A percentile compares a stretch with the other conserved stretches of the same genome.
Conservation (phyloP, 2,113 vertebrate species). For the Spea multiplicata region DNA sequence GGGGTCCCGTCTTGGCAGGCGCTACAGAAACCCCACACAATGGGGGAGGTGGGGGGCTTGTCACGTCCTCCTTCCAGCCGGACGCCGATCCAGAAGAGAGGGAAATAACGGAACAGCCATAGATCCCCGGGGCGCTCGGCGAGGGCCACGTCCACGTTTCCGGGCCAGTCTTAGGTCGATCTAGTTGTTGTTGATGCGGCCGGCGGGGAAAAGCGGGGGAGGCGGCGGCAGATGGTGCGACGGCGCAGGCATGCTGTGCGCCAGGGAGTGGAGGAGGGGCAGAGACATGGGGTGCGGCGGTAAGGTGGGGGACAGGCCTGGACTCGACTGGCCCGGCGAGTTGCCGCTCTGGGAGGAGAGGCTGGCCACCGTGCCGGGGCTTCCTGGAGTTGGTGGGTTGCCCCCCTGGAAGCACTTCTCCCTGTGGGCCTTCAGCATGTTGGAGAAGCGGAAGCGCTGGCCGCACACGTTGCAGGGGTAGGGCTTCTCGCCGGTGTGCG, state of each 20-base stretch:
- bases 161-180: conserved; percentile 51
- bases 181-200: conserved; percentile 77
- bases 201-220: conserved; percentile 77
- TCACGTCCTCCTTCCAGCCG: no score
- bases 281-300: conserved; percentile 60
- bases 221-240: conserved; percentile 71
- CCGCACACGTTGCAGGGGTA: conserved; percentile 94
- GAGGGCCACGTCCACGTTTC: conserved; percentile 32
- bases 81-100: neutral
- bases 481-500: conserved; percentile 94
- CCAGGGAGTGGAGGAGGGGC: conserved; percentile 68
- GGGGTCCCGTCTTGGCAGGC: no score
- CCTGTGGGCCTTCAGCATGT: conserved; percentile 97
- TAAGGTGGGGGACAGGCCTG: conserved; percentile 54
- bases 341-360: conserved; percentile 54
- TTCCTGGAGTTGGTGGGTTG: conserved; percentile 68
- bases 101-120: neutral
- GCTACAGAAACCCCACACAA: no score
- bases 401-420: conserved; percentile 93
- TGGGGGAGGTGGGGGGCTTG: neutral
- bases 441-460: conserved; percentile 96
- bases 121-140: neutral
- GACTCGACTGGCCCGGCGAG: conserved; percentile 54
- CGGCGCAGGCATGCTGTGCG: conserved; percentile 67
- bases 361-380: conserved; percentile 49